Conservation (phyloP, 2,113 vertebrate species). For the Chlamydotis undulata region DNA sequence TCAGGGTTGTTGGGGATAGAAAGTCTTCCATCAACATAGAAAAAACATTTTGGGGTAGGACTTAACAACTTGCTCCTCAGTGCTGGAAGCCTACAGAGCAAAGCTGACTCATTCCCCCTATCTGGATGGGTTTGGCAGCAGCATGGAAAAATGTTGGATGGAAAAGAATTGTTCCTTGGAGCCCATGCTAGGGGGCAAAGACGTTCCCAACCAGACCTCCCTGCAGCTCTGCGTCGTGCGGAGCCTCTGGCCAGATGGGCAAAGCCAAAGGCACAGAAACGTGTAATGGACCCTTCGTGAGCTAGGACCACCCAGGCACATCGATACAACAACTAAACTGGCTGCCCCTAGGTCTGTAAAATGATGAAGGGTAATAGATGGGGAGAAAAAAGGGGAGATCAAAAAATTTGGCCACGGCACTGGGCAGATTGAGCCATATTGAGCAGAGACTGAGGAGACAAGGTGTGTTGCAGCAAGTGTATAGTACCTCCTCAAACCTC, state of each 20-base stretch:
- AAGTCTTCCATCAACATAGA: background rate
- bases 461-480: constrained; percentile 52
- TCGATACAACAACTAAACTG: accelerated
- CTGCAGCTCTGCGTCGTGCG: background rate
- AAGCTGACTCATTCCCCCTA: constrained; percentile 3
- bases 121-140: constrained; percentile 48
- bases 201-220: constrained; percentile 17
- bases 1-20: background rate
- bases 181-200: background rate
- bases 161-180: constrained; percentile 28
- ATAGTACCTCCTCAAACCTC: constrained; percentile 40
- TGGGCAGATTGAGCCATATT: background rate
- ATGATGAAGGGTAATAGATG: background rate
- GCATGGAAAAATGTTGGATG: background rate
- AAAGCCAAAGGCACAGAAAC: background rate
- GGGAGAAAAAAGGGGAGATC: background rate
- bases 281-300: background rate
- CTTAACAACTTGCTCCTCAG: background rate
- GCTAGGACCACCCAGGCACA: constrained; percentile 40
- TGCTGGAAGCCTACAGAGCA: background rate
- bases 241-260: background rate
- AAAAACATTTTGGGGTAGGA: background rate
- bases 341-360: background rate
- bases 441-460: background rate
- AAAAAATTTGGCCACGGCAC: background rate